Percentiles rank a stretch among this genome's conserved stretches.
Conservation (phyloP, 2,113 vertebrate species). For the Plectropomus leopardus region DNA sequence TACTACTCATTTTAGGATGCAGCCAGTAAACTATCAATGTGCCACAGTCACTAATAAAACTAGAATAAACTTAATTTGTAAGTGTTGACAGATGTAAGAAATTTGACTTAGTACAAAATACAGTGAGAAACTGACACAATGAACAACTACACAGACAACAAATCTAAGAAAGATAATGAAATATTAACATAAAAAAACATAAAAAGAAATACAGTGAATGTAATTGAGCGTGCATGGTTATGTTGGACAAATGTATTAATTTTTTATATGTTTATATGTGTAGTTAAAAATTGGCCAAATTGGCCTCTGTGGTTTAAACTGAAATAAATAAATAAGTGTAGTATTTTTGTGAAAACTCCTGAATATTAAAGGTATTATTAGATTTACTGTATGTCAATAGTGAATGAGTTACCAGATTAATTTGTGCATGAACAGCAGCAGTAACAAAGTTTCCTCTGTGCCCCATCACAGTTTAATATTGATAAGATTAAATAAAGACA, state of each 20-base stretch:
- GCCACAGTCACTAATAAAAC: not conserved
- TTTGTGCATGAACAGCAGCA: not conserved
- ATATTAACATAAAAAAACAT: not conserved
- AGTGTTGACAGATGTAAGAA: not conserved
- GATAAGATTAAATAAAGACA: not conserved
- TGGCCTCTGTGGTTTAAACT: not conserved
- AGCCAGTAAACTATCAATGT: not conserved
- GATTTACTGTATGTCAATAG: not conserved
- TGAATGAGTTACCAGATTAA: not conserved
- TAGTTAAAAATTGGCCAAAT: too few species aligned
- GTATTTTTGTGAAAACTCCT: not conserved
- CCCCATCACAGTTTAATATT: not conserved
- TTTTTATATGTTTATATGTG: too few species aligned
- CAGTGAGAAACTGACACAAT: not conserved
- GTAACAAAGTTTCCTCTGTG: not conserved
- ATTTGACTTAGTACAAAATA: not conserved
- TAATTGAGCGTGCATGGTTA: not conserved
- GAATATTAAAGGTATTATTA: not conserved
- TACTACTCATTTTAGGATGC: not conserved
- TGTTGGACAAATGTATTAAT: not conserved
- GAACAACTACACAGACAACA: not conserved
- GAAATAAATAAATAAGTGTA: too few species aligned
- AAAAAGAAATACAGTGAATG: not conserved
- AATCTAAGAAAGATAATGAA: not conserved
- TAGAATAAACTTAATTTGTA: not conserved